Conservation (phyloP, 2,113 vertebrate genomes). For the Pterocles orientalis region DNA sequence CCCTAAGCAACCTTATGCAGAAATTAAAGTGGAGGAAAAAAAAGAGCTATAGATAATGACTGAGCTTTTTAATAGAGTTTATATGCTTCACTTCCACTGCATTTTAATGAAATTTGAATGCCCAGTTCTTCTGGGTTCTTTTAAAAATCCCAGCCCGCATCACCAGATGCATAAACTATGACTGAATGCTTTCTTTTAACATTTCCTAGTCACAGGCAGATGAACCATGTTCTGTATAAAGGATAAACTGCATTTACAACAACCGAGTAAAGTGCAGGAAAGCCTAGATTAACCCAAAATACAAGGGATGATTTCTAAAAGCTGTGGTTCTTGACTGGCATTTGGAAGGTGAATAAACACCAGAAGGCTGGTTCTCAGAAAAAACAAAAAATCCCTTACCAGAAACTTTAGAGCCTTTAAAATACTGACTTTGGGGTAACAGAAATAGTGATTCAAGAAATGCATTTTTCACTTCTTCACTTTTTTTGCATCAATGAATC, state of each 20-base stretch:
- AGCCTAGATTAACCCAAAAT: slow-evolving; percentile 3
- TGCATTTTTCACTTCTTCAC: not conserved
- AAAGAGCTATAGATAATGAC: slow-evolving; percentile 28
- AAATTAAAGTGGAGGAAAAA: not conserved
- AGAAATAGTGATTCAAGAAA: not conserved
- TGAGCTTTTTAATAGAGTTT: slow-evolving; percentile 30
- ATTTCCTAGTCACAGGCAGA: not conserved
- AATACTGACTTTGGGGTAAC: not conserved
- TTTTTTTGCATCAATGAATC: not conserved
- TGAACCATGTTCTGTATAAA: not conserved
- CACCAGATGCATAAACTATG: slow-evolving; percentile 16
- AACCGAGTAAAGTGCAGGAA: not conserved
- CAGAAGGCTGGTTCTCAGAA: not conserved
- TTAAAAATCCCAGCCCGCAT: not conserved
- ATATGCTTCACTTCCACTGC: slow-evolving; percentile 39
- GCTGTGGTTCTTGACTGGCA: not conserved
- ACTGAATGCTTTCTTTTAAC: not conserved
- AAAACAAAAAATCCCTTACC: slow-evolving; percentile 14
- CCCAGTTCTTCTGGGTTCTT: slow-evolving; percentile 34
- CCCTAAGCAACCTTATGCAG: not conserved
- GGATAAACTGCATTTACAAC: slow-evolving; percentile 27
- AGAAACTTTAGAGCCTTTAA: not conserved
- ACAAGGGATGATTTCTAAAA: not conserved
- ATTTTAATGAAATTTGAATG: slow-evolving; percentile 53
- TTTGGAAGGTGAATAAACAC: not conserved